Base-by-base conservation (phyloP, 2,113 vertebrate species). In the Martes martes region DNA sequence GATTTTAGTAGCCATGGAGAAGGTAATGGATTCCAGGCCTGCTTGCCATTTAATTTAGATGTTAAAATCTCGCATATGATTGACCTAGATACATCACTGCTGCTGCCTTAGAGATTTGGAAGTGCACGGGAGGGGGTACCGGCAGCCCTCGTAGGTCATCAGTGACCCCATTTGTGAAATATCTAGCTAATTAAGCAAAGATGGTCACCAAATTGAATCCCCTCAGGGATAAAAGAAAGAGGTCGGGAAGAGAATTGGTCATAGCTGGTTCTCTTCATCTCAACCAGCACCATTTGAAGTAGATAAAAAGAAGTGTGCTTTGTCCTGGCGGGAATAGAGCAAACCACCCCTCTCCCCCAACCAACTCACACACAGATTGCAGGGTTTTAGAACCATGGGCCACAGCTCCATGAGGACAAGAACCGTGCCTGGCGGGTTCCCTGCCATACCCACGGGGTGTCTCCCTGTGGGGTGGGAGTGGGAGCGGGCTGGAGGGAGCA, bases 1-100 rank as follows among this genome's bases (percentile, higher is more conserved):
- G 87, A 95, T 95, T 96, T 97, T 52, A 80, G 63, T 91, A 63
- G 83, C 15, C 7, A 91, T n/a, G n/a, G 74, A 90, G 61, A 95
- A 96, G 50, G 97, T 88, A 89, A 93, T 96, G 76, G 59, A 87
- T 81, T 69, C 95, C 16, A 50, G 84, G 33, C 26, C 84, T 21
- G 11, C 33, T 74, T 52, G 47, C 52, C 76, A 92, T 96, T 97
- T 97, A 97, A 97, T 96, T 93, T 92, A 94, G 89, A 92, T 88
- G 89, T 95, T 95, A 94, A 97, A 95, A 63, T 83, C 82, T 67
- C 13, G 4, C 84, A 59, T 71, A 24, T 74, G 84, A 96, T 95
- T 94, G 81, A 94, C 87, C 84, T 78, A 95, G 95, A 96, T 82
- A 31, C 18, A 36, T 96, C 94, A 85, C 15, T 47, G 61, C 55